Percentiles rank a stretch among this genome's conserved stretches.
Evolutionary conservation across 2,888 invertebrate genomes (phyloP).

Genomic region (Torymus auratus): DNA sequence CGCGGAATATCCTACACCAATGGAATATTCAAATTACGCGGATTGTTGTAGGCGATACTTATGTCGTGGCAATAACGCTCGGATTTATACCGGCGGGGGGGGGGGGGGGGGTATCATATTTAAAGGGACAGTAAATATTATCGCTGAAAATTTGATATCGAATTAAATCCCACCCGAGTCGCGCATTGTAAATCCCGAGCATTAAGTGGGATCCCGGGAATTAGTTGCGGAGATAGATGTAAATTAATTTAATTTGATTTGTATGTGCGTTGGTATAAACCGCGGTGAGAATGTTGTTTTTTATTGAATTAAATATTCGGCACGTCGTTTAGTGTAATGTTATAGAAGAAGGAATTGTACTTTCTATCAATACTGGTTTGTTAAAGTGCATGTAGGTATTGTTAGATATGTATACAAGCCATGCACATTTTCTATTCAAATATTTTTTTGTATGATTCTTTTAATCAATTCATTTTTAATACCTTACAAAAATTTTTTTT

Average conservation of each 20-base stretch:
- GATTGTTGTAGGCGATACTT: not conserved
- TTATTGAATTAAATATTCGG: too few relatives aligned
- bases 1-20: not conserved
- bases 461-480: too few relatives aligned
- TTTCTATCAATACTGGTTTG: too few relatives aligned
- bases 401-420: too few relatives aligned
- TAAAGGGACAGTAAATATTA: constrained; percentile 13
- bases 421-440: too few relatives aligned
- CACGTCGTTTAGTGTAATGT: too few relatives aligned
- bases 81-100: constrained; percentile 19
- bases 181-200: constrained; percentile 15
- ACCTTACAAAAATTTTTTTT: too few relatives aligned
- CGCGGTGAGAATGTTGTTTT: too few relatives aligned
- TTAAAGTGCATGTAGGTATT: too few relatives aligned
- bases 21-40: constrained; percentile 23
- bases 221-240: not conserved
- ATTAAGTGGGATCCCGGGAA: not conserved
- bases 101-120: not conserved
- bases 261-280: too few relatives aligned
- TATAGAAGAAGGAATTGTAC: too few relatives aligned
- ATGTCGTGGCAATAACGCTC: constrained; percentile 1
- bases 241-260: constrained; percentile 3
- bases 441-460: too few relatives aligned
- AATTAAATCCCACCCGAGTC: not conserved
- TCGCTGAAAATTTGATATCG: constrained; percentile 1